Evolutionary conservation across 2,113 vertebrate species (phyloP).

Genomic region (Ochotona princeps): DNA sequence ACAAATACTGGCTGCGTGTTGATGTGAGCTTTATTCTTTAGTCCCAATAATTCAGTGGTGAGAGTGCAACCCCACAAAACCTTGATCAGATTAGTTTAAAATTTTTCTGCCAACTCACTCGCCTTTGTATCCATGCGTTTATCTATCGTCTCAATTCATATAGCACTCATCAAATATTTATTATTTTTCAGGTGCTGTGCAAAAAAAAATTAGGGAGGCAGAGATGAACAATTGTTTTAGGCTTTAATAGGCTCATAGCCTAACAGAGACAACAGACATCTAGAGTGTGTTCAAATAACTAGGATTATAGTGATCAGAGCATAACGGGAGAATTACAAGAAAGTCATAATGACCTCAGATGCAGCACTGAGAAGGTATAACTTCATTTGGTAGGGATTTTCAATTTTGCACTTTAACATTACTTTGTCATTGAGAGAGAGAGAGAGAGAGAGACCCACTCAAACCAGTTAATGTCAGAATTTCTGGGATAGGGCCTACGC

Average conservation of each 20-base stretch:
- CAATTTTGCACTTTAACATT: background rate
- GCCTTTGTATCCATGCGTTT: background rate
- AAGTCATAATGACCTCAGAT: background rate
- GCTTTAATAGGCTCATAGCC: background rate
- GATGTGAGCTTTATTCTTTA: background rate
- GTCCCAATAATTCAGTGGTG: background rate
- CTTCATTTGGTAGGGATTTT: background rate
- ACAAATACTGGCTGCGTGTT: background rate
- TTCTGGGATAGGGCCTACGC: background rate
- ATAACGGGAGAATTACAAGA: background rate
- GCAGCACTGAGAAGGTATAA: background rate
- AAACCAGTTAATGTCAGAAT: background rate
- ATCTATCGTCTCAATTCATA: background rate
- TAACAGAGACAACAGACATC: background rate
- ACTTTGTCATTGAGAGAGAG: background rate
- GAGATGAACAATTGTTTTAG: background rate
- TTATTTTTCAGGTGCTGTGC: background rate
- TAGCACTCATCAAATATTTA: background rate
- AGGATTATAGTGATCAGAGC: background rate
- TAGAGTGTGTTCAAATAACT: background rate
- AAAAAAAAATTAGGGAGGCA: background rate
- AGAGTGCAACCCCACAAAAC: background rate
- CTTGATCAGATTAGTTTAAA: background rate
- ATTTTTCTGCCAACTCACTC: background rate
- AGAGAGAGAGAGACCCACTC: background rate